phyloP scores from a whole-genome alignment of 2,113 vertebrate species.

The Buteo buteo region DNA sequence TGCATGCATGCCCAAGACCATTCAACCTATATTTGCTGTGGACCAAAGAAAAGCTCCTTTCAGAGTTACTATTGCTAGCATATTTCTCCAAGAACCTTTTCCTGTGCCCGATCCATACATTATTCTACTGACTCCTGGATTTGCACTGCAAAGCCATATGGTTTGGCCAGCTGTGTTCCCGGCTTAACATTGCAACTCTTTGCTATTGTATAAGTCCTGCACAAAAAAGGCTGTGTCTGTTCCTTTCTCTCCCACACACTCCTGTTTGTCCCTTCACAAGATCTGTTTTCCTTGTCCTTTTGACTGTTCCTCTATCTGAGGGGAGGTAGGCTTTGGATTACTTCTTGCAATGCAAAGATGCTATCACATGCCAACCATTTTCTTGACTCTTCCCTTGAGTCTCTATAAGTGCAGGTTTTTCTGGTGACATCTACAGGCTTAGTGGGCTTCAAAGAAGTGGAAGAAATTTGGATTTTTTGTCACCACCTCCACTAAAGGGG shows the following conservation, averaged over 20 bases:
- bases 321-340: neutral
- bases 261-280: neutral
- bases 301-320: neutral
- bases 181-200: neutral
- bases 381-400: neutral
- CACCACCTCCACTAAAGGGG: neutral
- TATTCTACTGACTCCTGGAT: neutral
- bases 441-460: neutral
- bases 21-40: neutral
- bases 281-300: neutral
- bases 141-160: neutral
- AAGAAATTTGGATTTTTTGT: neutral
- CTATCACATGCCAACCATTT: neutral
- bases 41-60: neutral
- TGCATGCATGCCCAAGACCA: rapidly evolving
- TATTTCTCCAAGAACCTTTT: neutral
- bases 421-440: neutral
- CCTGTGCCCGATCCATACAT: neutral
- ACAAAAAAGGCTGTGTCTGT: neutral
- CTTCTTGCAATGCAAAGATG: neutral
- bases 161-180: neutral
- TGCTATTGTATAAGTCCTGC: neutral
- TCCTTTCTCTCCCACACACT: neutral
- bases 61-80: neutral
- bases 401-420: neutral